These are phyloP conservation scores for Enteromius afrohamiltoni DNA, from an alignment of 2,797 vertebrate species.

Conservation along the genomic window DNA sequence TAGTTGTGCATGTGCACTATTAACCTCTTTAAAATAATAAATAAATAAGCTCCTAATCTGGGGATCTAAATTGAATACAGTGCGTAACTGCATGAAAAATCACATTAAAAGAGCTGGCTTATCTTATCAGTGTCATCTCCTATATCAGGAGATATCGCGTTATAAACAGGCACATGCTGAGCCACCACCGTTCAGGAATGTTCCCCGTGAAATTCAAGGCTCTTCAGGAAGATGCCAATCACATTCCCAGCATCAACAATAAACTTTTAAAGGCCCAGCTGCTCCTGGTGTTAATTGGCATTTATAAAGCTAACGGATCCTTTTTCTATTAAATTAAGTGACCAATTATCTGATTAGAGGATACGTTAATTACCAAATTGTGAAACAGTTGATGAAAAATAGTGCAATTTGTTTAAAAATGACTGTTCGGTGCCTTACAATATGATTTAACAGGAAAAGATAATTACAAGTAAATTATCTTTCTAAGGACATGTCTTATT, in stretches of 20 bases:
- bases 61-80: conserved; percentile 82
- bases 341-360: conserved; percentile 74
- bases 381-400: conserved; percentile 66
- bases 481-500: conserved; percentile 65
- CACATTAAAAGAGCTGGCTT: conserved; percentile 75
- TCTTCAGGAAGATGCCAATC: conserved; percentile 44
- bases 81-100: conserved; percentile 73
- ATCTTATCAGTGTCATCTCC: conserved; percentile 77
- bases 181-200: conserved; percentile 57
- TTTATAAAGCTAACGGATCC: conserved; percentile 71
- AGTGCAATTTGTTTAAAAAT: conserved; percentile 67
- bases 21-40: conserved; percentile 52
- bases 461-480: conserved; percentile 71
- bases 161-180: conserved; percentile 69
- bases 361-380: conserved; percentile 71
- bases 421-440: conserved; percentile 61
- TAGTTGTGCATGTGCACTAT: conserved; percentile 17
- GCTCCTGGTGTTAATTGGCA: conserved; percentile 69
- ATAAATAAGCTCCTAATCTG: conserved; percentile 78
- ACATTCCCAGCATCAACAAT: conserved; percentile 51
- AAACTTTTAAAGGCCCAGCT: conserved; percentile 65
- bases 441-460: conserved; percentile 62
- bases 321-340: conserved; percentile 74
- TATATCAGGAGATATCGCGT: conserved; percentile 72
- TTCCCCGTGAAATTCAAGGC: conserved; percentile 58